Evolutionary conservation across 2,888 invertebrate genomes (phyloP), one percentile per base, ranked within the genome.

Genomic region (Neria commutata): DNA sequence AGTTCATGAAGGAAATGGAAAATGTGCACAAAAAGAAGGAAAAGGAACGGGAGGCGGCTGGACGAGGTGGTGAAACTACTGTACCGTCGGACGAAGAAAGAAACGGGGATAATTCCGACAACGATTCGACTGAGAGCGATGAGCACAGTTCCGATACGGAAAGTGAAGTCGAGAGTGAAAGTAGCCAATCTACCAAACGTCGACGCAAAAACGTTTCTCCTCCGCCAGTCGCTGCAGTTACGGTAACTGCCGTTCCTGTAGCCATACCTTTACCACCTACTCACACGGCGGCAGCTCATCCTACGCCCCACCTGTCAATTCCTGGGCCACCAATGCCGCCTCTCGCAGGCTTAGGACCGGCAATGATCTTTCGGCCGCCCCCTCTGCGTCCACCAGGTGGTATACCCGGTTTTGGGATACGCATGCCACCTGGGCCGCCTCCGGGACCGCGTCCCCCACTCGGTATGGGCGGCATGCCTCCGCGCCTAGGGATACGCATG

Each of bases 1-100:
- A 92, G 64, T 94, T 94, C 70, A 94, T 94, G 92, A 91, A 92
- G 74, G 94, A 94, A 84, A 93, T 92, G 92, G 93, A 93, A 81
- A 91, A 89, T 62, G 92, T 91, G 0, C 91, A 91, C 67, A 88
- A 88, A 73, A 91, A 91, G 77, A 86, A 89, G 62, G 89, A 89
- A 68, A 82, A 88, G 67, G 86, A 86, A 17, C 66, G 61, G 2
- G 72, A 71, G 23, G 88, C 88, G 73, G 82, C 85, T 83, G 74
- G 70, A 78, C 62, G 67, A 76, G 46, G 80, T 72, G 46, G 80
- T 72, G 69, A 73, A 76, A 72, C 58, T 10, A 46, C 54, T 4
- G 71, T 70, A 23, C 65, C 67, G 17, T 64, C 66, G 2, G 73
- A 72, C 1, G 64, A 66, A 4, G 66, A 67, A 3, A 66, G 64